A percentile compares a stretch with the other conserved stretches of the same genome.
These are phyloP conservation scores for Cybosia mesomella DNA, from an alignment of 2,888 invertebrate species.

Conservation along the genomic window DNA sequence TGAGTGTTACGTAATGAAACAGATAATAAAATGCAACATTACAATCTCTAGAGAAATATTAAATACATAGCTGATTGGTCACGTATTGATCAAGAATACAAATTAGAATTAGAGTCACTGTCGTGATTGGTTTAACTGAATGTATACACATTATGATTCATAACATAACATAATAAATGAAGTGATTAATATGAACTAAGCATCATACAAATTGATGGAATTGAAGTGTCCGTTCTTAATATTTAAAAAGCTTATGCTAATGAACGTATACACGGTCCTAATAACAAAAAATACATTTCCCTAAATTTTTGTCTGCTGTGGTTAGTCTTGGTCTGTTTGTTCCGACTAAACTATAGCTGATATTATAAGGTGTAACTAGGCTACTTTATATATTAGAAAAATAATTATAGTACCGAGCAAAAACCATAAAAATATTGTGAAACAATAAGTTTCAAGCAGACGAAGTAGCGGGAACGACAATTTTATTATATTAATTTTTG, in stretches of 20 bases:
- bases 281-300: too few species aligned
- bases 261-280: too few species aligned
- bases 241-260: too few species aligned
- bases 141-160: not conserved
- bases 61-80: not conserved
- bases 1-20: conserved; percentile 29
- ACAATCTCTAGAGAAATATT: conserved; percentile 12
- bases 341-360: too few species aligned
- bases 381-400: not conserved
- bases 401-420: not conserved
- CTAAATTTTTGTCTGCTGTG: too few species aligned
- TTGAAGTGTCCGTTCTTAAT: too few species aligned
- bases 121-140: not conserved
- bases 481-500: not conserved
- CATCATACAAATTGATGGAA: too few species aligned
- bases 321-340: too few species aligned
- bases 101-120: not conserved
- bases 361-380: not conserved
- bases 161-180: too few species aligned
- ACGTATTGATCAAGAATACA: conserved; percentile 2
- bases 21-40: conserved; percentile 9
- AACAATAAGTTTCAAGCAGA: not conserved
- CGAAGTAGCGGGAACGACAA: not conserved
- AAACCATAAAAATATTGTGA: too few species aligned
- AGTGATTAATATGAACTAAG: not conserved